Conservation (phyloP, 2,888 invertebrate species). For the Drosophila rellima region DNA sequence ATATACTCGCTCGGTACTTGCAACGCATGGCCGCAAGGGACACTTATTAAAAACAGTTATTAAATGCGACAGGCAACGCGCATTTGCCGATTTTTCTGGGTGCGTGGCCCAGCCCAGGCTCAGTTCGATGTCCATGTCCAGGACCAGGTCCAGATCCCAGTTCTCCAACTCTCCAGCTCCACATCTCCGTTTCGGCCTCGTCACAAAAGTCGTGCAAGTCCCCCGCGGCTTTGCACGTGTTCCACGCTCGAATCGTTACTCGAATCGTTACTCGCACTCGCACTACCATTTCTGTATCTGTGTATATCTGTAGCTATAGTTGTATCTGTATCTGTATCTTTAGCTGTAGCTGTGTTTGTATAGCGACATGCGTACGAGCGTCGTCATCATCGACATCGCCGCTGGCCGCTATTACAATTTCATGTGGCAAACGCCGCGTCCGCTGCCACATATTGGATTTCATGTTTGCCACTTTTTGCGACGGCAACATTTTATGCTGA, state of each 20-base stretch:
- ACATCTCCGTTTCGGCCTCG: constrained; percentile 30
- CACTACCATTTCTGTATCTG: constrained; percentile 40
- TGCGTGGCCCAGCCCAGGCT: constrained; percentile 61
- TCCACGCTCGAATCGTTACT: constrained; percentile 60
- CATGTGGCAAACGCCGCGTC: constrained; percentile 6
- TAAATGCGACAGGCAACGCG: constrained; percentile 81
- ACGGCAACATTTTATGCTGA: constrained; percentile 78
- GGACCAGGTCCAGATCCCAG: neutral
- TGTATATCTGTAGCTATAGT: constrained; percentile 6
- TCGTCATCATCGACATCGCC: constrained; percentile 56
- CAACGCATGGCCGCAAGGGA: constrained; percentile 72
- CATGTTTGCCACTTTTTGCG: constrained; percentile 75
- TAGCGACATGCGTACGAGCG: constrained; percentile 77
- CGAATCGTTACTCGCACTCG: constrained; percentile 32
- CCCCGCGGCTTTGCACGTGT: constrained; percentile 86
- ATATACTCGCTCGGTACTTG: constrained; percentile 11
- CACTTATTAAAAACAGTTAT: constrained; percentile 81
- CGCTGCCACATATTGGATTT: constrained; percentile 73
- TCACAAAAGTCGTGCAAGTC: constrained; percentile 79
- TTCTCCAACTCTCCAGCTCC: constrained; percentile 7
- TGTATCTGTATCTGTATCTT: constrained; percentile 7
- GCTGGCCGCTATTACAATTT: constrained; percentile 31
- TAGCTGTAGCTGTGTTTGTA: constrained; percentile 40
- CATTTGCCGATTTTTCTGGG: constrained; percentile 63
- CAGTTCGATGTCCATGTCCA: constrained; percentile 17